A percentile compares a stretch with the other conserved stretches of the same genome.
phyloP scores from a whole-genome alignment of 2,797 vertebrate species.

The Sebastes melanostomus region DNA sequence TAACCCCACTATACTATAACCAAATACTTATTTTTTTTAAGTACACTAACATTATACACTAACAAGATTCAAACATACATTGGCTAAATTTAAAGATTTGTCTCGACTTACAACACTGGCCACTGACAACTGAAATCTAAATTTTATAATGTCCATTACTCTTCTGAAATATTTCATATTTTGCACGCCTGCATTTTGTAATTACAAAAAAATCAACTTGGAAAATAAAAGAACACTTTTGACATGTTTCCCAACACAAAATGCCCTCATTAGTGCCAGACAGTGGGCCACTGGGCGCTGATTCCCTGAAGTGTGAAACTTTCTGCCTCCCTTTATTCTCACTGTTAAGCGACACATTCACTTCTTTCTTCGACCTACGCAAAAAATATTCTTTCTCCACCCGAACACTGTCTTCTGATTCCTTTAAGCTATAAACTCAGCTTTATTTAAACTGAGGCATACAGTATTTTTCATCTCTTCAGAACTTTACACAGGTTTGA shows the following conservation, averaged over 20 bases:
- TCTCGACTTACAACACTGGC: neutral
- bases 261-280: constrained; percentile 48
- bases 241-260: constrained; percentile 25
- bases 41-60: neutral
- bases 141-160: neutral
- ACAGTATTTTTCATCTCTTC: neutral
- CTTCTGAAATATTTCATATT: neutral
- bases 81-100: no score
- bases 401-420: constrained; percentile 10
- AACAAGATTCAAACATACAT: neutral
- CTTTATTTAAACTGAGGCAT: neutral
- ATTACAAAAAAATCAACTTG: neutral
- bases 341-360: constrained; percentile 30
- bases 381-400: constrained; percentile 12
- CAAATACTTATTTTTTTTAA: neutral
- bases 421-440: neutral
- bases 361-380: constrained; percentile 49
- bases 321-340: constrained; percentile 35
- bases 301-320: constrained; percentile 50
- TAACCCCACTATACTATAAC: neutral
- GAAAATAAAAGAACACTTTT: constrained; percentile 15
- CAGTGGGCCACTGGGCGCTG: constrained; percentile 44
- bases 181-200: neutral
- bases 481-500: neutral
- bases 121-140: neutral